Conservation (phyloP, 2,888 invertebrate species). For the Machimus atricapillus region DNA sequence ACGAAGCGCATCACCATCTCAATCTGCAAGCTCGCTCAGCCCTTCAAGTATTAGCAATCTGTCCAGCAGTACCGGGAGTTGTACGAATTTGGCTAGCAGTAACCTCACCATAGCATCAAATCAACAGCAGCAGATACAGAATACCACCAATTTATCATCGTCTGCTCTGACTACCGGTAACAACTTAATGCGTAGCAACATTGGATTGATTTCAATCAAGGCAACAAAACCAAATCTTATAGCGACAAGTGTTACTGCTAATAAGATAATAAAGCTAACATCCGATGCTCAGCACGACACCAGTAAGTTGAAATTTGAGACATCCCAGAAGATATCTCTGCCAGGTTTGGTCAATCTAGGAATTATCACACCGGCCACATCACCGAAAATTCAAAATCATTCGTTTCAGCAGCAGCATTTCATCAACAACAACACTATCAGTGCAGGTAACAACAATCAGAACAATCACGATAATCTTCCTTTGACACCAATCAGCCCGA, state of each 20-base stretch:
- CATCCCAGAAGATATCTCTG: slow-evolving; percentile 58
- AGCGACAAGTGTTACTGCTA: slow-evolving; percentile 59
- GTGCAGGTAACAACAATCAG: slow-evolving; percentile 48
- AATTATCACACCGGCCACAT: slow-evolving; percentile 65
- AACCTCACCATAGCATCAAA: slow-evolving; percentile 49
- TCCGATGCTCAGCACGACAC: slow-evolving; percentile 48
- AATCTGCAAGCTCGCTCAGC: slow-evolving; percentile 60
- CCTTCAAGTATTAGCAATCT: slow-evolving; percentile 62
- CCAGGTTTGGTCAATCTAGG: slow-evolving; percentile 63
- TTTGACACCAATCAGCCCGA: slow-evolving; percentile 60
- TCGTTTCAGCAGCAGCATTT: slow-evolving; percentile 50
- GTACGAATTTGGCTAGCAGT: slow-evolving; percentile 34
- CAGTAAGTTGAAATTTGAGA: slow-evolving; percentile 51
- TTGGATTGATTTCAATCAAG: slow-evolving; percentile 61
- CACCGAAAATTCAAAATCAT: slow-evolving; percentile 62
- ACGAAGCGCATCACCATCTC: slow-evolving; percentile 61
- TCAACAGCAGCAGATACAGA: slow-evolving; percentile 49
- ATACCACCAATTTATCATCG: slow-evolving; percentile 47
- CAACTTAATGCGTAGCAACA: slow-evolving; percentile 61
- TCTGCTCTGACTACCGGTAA: slow-evolving; percentile 48
- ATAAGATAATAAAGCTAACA: slow-evolving; percentile 60
- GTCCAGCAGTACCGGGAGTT: slow-evolving; percentile 58
- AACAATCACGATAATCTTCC: slow-evolving; percentile 56
- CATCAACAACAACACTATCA: slow-evolving; percentile 26
- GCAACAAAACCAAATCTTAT: slow-evolving; percentile 55